A percentile compares a stretch with the other conserved stretches of the same genome.
phyloP scores from a whole-genome alignment of 1,140 invertebrate species.

The Sitodiplosis mosellana region DNA sequence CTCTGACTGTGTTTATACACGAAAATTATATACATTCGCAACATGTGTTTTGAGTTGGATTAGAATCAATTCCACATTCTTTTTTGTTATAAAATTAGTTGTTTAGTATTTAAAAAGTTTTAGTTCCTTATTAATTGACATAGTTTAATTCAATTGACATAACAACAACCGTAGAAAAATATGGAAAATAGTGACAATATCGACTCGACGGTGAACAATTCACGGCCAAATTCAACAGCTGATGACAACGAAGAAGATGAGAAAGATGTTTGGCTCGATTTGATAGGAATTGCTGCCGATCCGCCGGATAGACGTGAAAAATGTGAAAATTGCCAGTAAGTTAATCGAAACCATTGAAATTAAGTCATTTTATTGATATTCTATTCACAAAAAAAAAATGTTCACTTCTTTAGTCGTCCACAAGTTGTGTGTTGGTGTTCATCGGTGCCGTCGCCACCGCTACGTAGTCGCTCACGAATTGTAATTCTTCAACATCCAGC shows the following conservation, averaged over 20 bases:
- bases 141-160: too few species aligned
- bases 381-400: conserved; percentile 5
- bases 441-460: conserved; percentile 46
- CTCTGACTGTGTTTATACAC: too few species aligned
- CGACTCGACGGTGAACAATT: too few species aligned
- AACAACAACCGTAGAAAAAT: too few species aligned
- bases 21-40: too few species aligned
- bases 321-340: conserved; percentile 52
- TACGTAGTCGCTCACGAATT: conserved; percentile 46
- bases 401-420: conserved; percentile 31
- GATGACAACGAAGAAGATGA: conserved; percentile 10
- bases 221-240: too few species aligned
- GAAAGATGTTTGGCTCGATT: conserved; percentile 39
- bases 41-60: too few species aligned
- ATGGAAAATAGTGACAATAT: too few species aligned
- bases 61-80: too few species aligned
- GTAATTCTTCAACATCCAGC: conserved; percentile 83
- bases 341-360: conserved; percentile 5
- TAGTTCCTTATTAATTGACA: too few species aligned
- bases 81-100: too few species aligned
- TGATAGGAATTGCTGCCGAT: conserved; percentile 49
- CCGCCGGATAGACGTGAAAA: conserved; percentile 48
- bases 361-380: neutral
- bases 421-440: conserved; percentile 76
- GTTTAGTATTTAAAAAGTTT: too few species aligned